Evolutionary conservation across 2,797 vertebrate genomes (phyloP), one percentile per base, ranked within the genome.

Genomic region (Enteromius radiatus): DNA sequence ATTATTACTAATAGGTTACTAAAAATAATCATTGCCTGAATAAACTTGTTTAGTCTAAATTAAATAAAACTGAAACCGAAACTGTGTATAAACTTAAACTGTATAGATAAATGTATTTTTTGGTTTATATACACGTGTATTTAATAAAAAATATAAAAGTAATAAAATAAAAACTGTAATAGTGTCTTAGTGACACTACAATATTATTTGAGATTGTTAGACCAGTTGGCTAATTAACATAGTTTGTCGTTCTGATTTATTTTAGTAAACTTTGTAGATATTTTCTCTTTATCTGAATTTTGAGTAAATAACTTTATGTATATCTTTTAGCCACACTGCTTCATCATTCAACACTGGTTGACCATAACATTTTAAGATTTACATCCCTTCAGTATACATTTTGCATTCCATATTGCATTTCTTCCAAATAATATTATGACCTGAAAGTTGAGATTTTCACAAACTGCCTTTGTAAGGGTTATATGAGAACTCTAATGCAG

Each of bases 401-500:
- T 38, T 38, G 7, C 1, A 38, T 38, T 10, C 9, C 38, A 41
- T 47, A 15, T 47, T 47, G 10, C 61, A n/a, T 45, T 33, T 19
- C 5, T 45, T 47, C 19, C 11, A n/a, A 45, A 64, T 45, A 31
- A 21, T 12, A 49, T 4, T 45, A 49, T 19, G 23, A 26, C n/a
- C n/a, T n/a, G 11, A 23, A 14, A 38, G 59, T n/a, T 15, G 36
- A 56, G 49, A 26, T 76, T 36, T 10, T n/a, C 19, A 77, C 77
- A 79, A 21, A 43, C 49, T 33, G 36, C 52, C 36, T 71, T 80
- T 80, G 21, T 63, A 33, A 43, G 52, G 63, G 3, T 83, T 77
- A 21, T 73, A 21, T 75, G 69, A 80, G 65, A 1, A 12, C 26
- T 70, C 78, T 81, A 84, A 82, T 87, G 75, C 45, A 52, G 69